Evolutionary conservation across 64 coral and sea anemone species (phyloP), one percentile per base, ranked within the genome.

Genomic region (Stylophora pistillata): DNA sequence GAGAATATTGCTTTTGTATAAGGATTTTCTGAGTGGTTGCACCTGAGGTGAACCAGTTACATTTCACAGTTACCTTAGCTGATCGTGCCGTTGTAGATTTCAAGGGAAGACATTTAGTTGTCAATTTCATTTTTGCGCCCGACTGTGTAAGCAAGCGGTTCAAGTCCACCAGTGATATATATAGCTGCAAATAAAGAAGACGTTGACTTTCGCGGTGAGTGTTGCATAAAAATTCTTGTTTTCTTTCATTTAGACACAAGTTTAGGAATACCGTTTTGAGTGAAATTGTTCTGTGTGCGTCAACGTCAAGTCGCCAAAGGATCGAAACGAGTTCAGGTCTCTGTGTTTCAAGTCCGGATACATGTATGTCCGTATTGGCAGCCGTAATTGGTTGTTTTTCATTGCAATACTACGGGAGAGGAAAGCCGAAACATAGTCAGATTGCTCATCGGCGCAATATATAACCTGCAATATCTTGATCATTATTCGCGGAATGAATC

Each of bases 181-280:
- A 32, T n/a, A n/a, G 21, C 21, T 25, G 64, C 20, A 30, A n/a
- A n/a, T n/a, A n/a, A 10, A 23, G 10, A 37, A 18, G 58, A 9
- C 30, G 26, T 63, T 63, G 29, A 30, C 31, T 37, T 82, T 82
- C 37, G 31, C 30, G 58, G 78, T 64, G 63, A 82, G 58, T 82
- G 20, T 27, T 7, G 4, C 3, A 58, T 79, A 18, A 0, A 68
- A 21, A 11, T 68, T 68, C 11, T n/a, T 68, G 20, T 64, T 64
- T 81, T 20, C 30, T 74, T 34, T 23, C 18, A 53, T 9, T 53
- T 5, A 76, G 53, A 11, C 9, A 53, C 33, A 47, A 52, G 73
- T 76, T 11, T 11, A 7, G 53, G 31, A 21, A 76, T 17, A 52
- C 1, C 1, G 9, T 52, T 76, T 53, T 33, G 16, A 53, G 11